phyloP scores from a whole-genome alignment of 2,888 invertebrate genomes.

The Heliconius ismenius region DNA sequence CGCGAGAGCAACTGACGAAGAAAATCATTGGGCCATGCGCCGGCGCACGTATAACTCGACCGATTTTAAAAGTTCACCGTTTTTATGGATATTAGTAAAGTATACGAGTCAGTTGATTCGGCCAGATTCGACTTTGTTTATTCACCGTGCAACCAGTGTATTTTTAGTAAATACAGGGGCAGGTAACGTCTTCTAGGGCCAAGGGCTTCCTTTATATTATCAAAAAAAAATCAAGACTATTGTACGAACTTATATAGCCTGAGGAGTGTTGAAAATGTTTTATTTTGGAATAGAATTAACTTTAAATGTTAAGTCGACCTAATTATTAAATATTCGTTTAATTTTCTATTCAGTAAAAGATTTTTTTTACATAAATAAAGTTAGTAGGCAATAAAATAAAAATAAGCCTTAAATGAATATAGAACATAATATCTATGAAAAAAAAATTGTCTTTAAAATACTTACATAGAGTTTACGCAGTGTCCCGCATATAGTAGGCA shows the following conservation, averaged over 20 bases:
- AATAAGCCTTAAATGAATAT: no score
- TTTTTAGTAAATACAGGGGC: slow-evolving; percentile 76
- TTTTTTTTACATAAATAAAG: no score
- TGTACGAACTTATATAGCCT: background rate
- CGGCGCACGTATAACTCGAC: slow-evolving; percentile 64
- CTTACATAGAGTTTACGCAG: no score
- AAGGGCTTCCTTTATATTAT: slow-evolving; percentile 60
- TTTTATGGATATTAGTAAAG: slow-evolving; percentile 34
- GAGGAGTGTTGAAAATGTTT: background rate
- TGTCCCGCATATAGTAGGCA: no score
- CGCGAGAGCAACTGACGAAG: slow-evolving; percentile 74
- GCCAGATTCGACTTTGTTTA: slow-evolving; percentile 61
- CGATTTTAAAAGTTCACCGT: slow-evolving; percentile 51
- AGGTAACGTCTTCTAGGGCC: slow-evolving; percentile 73
- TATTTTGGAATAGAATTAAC: background rate
- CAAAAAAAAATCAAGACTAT: slow-evolving; percentile 1
- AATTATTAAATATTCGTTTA: no score
- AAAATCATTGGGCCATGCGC: slow-evolving; percentile 68
- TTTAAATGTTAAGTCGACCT: background rate
- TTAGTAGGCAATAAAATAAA: no score
- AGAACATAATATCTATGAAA: no score
- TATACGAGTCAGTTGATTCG: slow-evolving; percentile 43
- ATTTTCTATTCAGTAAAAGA: no score
- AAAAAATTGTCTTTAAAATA: no score
- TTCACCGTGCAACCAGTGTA: slow-evolving; percentile 73